Conservation (phyloP, 2,888 invertebrate genomes). For the Panzeria rudis region DNA sequence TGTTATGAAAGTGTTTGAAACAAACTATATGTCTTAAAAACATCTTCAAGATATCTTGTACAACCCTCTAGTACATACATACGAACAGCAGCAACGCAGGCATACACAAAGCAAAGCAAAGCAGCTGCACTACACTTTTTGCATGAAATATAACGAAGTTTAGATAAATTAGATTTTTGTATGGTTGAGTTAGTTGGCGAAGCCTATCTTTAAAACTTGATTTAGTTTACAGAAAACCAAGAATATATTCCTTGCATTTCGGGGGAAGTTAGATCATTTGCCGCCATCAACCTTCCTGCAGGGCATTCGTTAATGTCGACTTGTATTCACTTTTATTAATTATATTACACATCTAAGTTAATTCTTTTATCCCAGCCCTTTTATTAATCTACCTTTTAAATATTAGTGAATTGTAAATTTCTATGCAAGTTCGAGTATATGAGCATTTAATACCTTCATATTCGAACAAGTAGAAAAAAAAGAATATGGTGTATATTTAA, state of each 20-base stretch:
- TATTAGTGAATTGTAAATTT: slow-evolving; percentile 31
- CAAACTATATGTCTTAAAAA: no score
- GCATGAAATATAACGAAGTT: background rate
- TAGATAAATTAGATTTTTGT: background rate
- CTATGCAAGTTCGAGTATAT: slow-evolving; percentile 18
- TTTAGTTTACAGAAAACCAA: no score
- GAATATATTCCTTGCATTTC: no score
- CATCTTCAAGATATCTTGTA: no score
- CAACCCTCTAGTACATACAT: no score
- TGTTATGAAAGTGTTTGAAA: no score
- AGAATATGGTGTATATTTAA: slow-evolving; percentile 28
- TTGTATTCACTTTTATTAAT: background rate
- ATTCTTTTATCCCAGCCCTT: slow-evolving; percentile 20
- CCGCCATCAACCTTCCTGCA: no score
- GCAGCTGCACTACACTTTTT: slow-evolving; percentile 13
- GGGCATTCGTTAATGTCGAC: background rate
- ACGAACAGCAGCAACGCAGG: slow-evolving; percentile 7
- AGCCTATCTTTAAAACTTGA: no score
- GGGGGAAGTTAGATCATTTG: no score
- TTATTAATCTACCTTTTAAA: slow-evolving; percentile 42
- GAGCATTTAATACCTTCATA: slow-evolving; percentile 20
- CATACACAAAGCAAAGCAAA: background rate
- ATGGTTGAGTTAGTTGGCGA: background rate
- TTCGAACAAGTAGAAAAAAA: background rate
- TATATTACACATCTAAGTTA: background rate